phyloP scores from a whole-genome alignment of 2,113 vertebrate species.

The Taurulus bubalis region DNA sequence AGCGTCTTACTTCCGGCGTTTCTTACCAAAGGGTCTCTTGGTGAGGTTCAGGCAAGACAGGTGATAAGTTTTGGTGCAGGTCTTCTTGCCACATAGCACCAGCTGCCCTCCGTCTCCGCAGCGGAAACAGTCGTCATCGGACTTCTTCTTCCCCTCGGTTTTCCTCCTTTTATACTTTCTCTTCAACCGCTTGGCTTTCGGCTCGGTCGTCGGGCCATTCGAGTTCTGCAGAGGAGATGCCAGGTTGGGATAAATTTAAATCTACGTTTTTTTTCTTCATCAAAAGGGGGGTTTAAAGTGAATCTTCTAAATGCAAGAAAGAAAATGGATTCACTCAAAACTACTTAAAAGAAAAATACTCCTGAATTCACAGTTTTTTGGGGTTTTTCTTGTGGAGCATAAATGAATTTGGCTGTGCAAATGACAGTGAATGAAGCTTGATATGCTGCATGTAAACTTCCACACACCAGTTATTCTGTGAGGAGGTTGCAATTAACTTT shows the following conservation, averaged over 20 bases:
- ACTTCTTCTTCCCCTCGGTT: constrained; percentile 82
- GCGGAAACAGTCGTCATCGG: constrained; percentile 97
- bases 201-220: constrained; percentile 87
- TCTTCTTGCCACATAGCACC: constrained; percentile 93
- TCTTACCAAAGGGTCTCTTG: constrained; percentile 96
- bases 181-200: constrained; percentile 91
- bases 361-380: no score
- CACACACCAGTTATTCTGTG: no score
- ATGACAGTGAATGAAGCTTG: neutral
- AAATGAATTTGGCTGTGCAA: neutral
- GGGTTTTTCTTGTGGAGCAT: no score
- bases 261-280: neutral
- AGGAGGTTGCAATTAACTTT: neutral
- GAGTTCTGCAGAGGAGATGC: constrained; percentile 62
- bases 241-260: neutral
- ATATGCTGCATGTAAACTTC: no score
- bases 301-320: neutral
- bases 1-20: accelerated
- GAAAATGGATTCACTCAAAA: neutral
- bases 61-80: constrained; percentile 97
- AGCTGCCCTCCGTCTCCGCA: constrained; percentile 95
- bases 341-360: neutral
- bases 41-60: constrained; percentile 93
- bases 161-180: constrained; percentile 90
- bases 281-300: neutral